Evolutionary conservation across 92 coral and sea anemone species (phyloP).

Genomic region (Palythoa grandiflora): DNA sequence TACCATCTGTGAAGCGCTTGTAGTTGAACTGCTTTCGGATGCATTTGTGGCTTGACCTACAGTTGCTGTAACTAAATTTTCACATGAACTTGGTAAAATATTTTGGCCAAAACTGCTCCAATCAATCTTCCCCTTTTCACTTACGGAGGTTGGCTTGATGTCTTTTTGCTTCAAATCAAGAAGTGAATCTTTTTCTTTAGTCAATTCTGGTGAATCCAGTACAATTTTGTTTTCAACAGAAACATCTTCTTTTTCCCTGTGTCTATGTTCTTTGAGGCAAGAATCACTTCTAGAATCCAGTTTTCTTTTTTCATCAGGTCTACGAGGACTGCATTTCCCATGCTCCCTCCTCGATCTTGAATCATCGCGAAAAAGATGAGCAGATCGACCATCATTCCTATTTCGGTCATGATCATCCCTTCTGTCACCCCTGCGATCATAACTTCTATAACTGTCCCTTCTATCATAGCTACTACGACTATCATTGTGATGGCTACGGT

Average conservation of each 20-base stretch:
- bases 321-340: conserved; percentile 56
- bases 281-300: conserved; percentile 51
- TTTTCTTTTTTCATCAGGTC: conserved; percentile 57
- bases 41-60: conserved; percentile 20
- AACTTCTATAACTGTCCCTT: conserved; percentile 61
- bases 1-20: background rate
- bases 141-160: background rate
- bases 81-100: conserved; percentile 16
- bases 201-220: background rate
- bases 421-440: conserved; percentile 72
- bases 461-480: conserved; percentile 67
- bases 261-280: conserved; percentile 49
- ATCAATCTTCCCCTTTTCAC: background rate
- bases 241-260: conserved; percentile 31
- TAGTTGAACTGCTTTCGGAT: conserved; percentile 27
- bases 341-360: conserved; percentile 79
- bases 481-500: conserved; percentile 61
- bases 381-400: conserved; percentile 70
- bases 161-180: conserved; percentile 9
- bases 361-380: conserved; percentile 71
- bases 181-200: conserved; percentile 2
- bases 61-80: conserved; percentile 45
- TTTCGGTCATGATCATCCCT: conserved; percentile 80
- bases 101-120: conserved; percentile 1
- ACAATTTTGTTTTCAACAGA: conserved; percentile 4